These are phyloP conservation scores for Cinclus cinclus DNA, from an alignment of 2,113 vertebrate species.

Conservation along the genomic window DNA sequence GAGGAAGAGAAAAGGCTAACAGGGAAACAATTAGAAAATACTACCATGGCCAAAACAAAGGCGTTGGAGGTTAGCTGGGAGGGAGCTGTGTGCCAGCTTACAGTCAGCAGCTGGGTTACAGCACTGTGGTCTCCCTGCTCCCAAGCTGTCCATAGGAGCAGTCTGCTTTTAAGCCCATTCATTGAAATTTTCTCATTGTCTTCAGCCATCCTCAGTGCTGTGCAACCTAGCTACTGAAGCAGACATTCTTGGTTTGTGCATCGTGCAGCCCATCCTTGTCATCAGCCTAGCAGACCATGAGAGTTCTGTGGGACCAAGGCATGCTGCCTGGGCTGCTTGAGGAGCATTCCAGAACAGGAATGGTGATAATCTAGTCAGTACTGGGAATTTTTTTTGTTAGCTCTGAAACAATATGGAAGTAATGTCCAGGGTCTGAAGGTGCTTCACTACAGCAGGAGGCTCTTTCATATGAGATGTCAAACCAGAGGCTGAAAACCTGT, in stretches of 20 bases:
- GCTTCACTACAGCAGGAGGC: background rate
- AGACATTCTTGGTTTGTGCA: background rate
- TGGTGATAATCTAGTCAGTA: background rate
- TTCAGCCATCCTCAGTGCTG: background rate
- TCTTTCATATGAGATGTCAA: background rate
- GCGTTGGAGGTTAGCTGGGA: background rate
- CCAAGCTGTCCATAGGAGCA: background rate
- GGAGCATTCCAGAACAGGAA: background rate
- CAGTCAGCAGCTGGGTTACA: background rate
- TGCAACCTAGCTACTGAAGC: background rate
- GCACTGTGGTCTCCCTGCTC: background rate
- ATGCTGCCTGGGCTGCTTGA: background rate
- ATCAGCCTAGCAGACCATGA: background rate
- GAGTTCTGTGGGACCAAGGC: background rate
- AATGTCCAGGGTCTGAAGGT: background rate
- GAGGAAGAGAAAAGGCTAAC: conserved; percentile 10
- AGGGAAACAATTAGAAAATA: conserved; percentile 24
- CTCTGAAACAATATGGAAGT: background rate
- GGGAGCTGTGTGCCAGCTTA: background rate
- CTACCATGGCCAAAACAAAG: background rate
- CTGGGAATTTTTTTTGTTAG: background rate
- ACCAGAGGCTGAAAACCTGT: background rate
- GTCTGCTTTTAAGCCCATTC: background rate
- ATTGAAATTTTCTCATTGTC: background rate
- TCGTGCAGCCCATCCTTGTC: background rate